Evolutionary conservation across 2,888 invertebrate species (phyloP).

Genomic region (Stenoptilia bipunctidactyla): DNA sequence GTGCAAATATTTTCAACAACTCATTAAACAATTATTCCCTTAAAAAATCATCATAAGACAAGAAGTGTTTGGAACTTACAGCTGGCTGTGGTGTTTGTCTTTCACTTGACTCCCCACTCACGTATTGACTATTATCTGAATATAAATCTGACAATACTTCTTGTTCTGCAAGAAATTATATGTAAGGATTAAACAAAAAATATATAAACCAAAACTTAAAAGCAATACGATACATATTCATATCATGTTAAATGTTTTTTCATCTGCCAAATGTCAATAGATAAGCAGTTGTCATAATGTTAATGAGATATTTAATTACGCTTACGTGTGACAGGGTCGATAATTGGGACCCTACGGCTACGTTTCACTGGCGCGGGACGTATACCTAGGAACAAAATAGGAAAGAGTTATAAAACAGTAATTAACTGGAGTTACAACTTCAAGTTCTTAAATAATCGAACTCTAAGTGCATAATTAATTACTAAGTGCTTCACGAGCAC

Average conservation of each 20-base stretch:
- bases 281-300: too few relatives aligned
- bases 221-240: too few relatives aligned
- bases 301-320: slow-evolving; percentile 16
- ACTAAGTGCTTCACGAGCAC: too few relatives aligned
- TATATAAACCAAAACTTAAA: too few relatives aligned
- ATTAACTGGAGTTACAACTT: too few relatives aligned
- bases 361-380: slow-evolving; percentile 38
- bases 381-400: slow-evolving; percentile 36
- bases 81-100: slow-evolving; percentile 62
- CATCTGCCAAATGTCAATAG: not conserved
- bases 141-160: slow-evolving; percentile 61
- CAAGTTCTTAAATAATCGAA: too few relatives aligned
- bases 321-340: slow-evolving; percentile 54
- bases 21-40: not conserved
- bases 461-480: too few relatives aligned
- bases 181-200: too few relatives aligned
- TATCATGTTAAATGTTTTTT: too few relatives aligned
- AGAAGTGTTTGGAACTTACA: slow-evolving; percentile 28
- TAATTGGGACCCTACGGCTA: slow-evolving; percentile 48
- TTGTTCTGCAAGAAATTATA: slow-evolving; percentile 40
- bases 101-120: slow-evolving; percentile 58
- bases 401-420: slow-evolving; percentile 2
- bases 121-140: slow-evolving; percentile 38
- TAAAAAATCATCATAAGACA: not conserved
- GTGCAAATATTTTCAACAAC: slow-evolving; percentile 3